Conservation (phyloP, 2,797 vertebrate genomes). For the Peromyscus aztecus region DNA sequence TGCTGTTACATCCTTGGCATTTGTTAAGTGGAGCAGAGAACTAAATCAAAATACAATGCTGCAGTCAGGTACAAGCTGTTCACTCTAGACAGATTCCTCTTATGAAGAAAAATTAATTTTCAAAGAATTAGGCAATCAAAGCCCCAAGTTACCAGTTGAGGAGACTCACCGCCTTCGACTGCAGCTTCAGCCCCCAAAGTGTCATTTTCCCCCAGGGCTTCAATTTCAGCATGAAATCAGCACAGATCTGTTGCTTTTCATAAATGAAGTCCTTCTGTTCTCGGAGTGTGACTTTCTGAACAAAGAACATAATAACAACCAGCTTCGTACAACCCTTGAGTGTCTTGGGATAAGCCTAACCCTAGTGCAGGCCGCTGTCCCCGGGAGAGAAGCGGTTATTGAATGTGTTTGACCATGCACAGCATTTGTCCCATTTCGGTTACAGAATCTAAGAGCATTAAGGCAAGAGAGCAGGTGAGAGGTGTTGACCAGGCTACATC, state of each 20-base stretch:
- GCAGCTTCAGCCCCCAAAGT: not conserved
- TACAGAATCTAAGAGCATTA: constrained; percentile 20
- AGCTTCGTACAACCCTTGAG: not conserved
- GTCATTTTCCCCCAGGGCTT: not conserved
- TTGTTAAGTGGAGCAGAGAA: constrained; percentile 57
- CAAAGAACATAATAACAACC: constrained; percentile 34
- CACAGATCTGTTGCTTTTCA: constrained; percentile 14
- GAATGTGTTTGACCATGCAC: not conserved
- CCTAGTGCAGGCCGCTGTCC: not conserved
- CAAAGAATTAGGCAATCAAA: constrained; percentile 31
- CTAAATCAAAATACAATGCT: not conserved
- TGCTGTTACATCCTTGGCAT: constrained; percentile 33
- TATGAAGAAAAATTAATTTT: constrained; percentile 56
- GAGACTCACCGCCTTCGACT: not conserved
- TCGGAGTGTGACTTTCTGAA: constrained; percentile 34
- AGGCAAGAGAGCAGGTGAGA: not conserved
- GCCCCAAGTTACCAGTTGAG: not conserved
- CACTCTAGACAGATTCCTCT: constrained; percentile 26
- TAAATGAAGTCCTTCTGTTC: constrained; percentile 56
- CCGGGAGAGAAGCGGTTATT: not conserved
- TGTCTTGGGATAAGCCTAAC: not conserved
- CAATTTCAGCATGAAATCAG: constrained; percentile 54
- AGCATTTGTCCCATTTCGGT: constrained; percentile 24
- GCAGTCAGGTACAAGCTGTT: constrained; percentile 30
- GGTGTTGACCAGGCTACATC: not conserved